Percentiles rank a stretch among this genome's conserved stretches.
phyloP scores from a whole-genome alignment of 1,140 invertebrate species.

The Trachymyrmex cornetzi region DNA sequence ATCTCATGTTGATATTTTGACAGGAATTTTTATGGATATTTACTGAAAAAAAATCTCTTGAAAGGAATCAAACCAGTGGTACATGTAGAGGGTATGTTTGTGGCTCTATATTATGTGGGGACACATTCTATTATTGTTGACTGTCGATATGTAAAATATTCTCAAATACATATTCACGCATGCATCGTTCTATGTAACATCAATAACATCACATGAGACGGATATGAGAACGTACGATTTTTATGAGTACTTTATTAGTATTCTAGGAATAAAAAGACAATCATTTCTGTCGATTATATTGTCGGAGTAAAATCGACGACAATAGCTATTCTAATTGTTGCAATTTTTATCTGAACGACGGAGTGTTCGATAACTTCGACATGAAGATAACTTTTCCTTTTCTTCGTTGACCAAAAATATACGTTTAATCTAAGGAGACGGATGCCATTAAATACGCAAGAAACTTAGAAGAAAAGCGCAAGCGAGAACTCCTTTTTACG shows the following conservation, averaged over 20 bases:
- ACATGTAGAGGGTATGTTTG: slow-evolving; percentile 13
- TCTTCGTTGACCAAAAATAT: not conserved
- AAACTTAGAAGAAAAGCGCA: slow-evolving; percentile 46
- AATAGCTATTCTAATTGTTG: not conserved
- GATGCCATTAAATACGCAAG: slow-evolving; percentile 25
- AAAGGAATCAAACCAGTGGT: slow-evolving; percentile 13
- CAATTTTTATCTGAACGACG: not conserved
- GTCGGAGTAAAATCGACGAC: not conserved
- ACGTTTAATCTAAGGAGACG: slow-evolving; percentile 44
- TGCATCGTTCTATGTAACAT: not conserved
- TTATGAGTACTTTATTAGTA: not conserved
- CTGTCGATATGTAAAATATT: slow-evolving; percentile 25
- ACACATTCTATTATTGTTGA: slow-evolving; percentile 60
- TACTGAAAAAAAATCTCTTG: slow-evolving; percentile 20
- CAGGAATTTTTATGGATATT: slow-evolving; percentile 51
- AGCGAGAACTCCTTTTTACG: slow-evolving; percentile 55
- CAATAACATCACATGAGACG: not conserved
- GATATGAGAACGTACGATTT: not conserved
- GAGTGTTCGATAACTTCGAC: not conserved
- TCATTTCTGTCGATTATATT: slow-evolving; percentile 1
- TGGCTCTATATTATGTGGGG: slow-evolving; percentile 41
- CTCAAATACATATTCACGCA: not conserved
- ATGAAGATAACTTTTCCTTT: slow-evolving; percentile 23
- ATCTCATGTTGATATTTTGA: slow-evolving; percentile 18
- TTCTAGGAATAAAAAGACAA: not conserved